A percentile compares a stretch with the other conserved stretches of the same genome.
Conservation (phyloP, 1,140 invertebrate species). For the Thaumetopoea pityocampa region DNA sequence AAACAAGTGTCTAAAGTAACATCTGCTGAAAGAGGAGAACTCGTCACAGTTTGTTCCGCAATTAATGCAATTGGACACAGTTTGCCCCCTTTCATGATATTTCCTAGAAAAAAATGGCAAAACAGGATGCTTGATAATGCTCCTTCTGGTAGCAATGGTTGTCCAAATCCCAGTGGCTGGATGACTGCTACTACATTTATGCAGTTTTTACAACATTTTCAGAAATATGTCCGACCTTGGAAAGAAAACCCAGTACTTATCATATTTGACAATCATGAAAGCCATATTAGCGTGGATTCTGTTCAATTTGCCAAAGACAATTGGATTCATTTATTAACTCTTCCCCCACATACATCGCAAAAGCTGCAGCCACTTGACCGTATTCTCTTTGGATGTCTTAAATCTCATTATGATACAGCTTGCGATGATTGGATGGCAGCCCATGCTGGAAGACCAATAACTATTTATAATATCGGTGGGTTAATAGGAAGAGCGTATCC, state of each 20-base stretch:
- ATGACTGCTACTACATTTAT: background rate
- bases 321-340: slow-evolving; percentile 41
- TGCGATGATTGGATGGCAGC: slow-evolving; percentile 30
- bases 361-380: slow-evolving; percentile 48
- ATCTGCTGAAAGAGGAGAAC: slow-evolving; percentile 52
- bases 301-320: slow-evolving; percentile 37
- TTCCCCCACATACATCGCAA: slow-evolving; percentile 29
- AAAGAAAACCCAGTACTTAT: slow-evolving; percentile 20
- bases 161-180: background rate
- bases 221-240: slow-evolving; percentile 5
- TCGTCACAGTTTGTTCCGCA: slow-evolving; percentile 47
- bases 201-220: background rate
- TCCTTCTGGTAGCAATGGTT: slow-evolving; percentile 15
- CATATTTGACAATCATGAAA: slow-evolving; percentile 34
- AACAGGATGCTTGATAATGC: slow-evolving; percentile 16
- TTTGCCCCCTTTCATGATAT: slow-evolving; percentile 38
- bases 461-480: slow-evolving; percentile 33
- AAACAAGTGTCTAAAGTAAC: slow-evolving; percentile 53
- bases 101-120: slow-evolving; percentile 16
- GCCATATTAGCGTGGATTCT: slow-evolving; percentile 27
- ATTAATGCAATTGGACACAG: slow-evolving; percentile 47
- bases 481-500: slow-evolving; percentile 5
- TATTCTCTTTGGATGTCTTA: slow-evolving; percentile 52
- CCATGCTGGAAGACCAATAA: slow-evolving; percentile 39
- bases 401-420: slow-evolving; percentile 22